A percentile compares a stretch with the other conserved stretches of the same genome.
Conservation (phyloP, 2,797 vertebrate species). For the Chelonia mydas region DNA sequence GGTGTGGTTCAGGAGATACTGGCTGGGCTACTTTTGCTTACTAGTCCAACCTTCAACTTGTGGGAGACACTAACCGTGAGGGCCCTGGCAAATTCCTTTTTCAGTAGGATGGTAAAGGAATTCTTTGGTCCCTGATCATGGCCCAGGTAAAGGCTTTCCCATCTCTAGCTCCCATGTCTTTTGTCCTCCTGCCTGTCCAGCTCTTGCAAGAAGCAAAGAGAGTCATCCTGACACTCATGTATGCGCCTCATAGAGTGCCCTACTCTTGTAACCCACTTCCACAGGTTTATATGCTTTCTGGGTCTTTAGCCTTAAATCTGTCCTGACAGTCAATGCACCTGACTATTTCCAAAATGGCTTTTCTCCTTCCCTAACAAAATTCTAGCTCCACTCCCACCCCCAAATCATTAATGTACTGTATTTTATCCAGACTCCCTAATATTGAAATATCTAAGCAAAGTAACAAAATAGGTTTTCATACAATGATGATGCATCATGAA, state of each 20-base stretch:
- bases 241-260: not conserved
- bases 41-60: not conserved
- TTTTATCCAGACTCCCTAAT: not conserved
- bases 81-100: not conserved
- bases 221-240: not conserved
- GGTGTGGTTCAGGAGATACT: not conserved
- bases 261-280: not conserved
- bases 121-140: not conserved
- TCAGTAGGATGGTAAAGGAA: not conserved
- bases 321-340: not conserved
- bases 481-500: not conserved
- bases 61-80: not conserved
- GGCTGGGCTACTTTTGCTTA: not conserved
- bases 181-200: not conserved
- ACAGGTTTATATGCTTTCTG: not conserved
- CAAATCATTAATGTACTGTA: not conserved
- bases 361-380: not conserved
- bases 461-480: not conserved
- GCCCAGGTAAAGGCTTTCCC: not conserved
- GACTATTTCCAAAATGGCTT: not conserved
- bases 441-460: not conserved
- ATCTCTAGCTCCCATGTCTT: constrained; percentile 20
- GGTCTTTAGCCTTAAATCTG: not conserved
- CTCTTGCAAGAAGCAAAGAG: not conserved
- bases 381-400: not conserved